Conservation (phyloP, 2,113 vertebrate species). For the Nycticebus coucang region DNA sequence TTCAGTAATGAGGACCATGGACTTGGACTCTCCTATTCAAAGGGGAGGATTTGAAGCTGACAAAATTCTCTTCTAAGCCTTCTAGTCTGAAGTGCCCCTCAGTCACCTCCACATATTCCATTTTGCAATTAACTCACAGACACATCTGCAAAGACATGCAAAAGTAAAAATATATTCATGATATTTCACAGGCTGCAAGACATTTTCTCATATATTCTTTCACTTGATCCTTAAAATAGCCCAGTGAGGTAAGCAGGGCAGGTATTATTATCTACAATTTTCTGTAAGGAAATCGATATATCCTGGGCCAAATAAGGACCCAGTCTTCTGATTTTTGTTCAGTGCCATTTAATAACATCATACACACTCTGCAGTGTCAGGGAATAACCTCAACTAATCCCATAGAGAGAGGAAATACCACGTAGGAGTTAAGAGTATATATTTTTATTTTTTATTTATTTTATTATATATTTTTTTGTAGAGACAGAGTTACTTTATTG, state of each 20-base stretch:
- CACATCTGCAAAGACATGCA: neutral
- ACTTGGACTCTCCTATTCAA: neutral
- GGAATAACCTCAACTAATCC: neutral
- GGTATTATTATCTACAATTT: constrained; percentile 15
- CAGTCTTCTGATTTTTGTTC: neutral
- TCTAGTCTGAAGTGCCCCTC: neutral
- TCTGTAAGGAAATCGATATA: constrained; percentile 25
- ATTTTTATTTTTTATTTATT: neutral
- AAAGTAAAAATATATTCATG: neutral
- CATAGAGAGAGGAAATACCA: neutral
- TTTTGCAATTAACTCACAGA: constrained; percentile 25
- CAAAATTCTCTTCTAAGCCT: neutral
- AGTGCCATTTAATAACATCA: neutral
- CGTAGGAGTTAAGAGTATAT: neutral
- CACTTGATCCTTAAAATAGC: constrained; percentile 36
- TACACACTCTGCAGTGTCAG: neutral
- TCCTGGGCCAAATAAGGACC: neutral
- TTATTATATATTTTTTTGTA: neutral
- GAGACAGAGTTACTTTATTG: neutral
- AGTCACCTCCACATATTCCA: neutral
- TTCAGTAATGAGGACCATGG: neutral
- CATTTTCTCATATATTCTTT: constrained; percentile 27
- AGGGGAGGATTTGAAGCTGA: neutral
- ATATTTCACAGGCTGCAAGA: neutral
- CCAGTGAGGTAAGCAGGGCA: constrained; percentile 20